phyloP scores from a whole-genome alignment of 2,888 invertebrate genomes.

The Lutraria lutraria region DNA sequence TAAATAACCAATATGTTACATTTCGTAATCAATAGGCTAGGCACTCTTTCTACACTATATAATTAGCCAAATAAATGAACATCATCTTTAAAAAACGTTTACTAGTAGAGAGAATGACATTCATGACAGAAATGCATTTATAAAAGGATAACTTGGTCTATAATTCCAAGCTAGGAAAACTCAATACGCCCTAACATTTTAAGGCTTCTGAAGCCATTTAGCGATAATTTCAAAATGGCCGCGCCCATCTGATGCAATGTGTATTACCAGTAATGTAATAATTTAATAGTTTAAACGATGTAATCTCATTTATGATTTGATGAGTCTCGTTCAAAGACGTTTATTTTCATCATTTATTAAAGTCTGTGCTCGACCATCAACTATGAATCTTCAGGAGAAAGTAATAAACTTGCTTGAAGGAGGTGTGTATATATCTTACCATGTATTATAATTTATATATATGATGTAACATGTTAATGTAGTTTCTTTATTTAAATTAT shows the following conservation, averaged over 20 bases:
- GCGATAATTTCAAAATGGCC: constrained; percentile 52
- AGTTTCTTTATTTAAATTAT: too few relatives aligned
- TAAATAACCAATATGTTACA: too few relatives aligned
- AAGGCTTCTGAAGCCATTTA: background rate
- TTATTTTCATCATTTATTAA: background rate
- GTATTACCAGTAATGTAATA: constrained; percentile 20
- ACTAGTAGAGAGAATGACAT: too few relatives aligned
- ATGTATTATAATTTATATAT: background rate
- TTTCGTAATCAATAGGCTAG: too few relatives aligned
- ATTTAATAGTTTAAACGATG: background rate
- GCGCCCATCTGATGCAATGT: constrained; percentile 68
- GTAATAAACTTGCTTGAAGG: background rate
- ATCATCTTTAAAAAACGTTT: too few relatives aligned
- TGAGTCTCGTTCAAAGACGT: background rate
- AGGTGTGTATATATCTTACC: constrained; percentile 17
- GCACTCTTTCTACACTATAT: too few relatives aligned
- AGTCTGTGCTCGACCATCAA: background rate
- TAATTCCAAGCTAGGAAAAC: too few relatives aligned
- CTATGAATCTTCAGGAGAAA: constrained; percentile 26
- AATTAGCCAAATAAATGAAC: too few relatives aligned
- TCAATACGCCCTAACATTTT: background rate
- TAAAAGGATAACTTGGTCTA: too few relatives aligned
- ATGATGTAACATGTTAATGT: too few relatives aligned
- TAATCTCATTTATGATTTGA: background rate
- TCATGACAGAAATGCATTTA: too few relatives aligned